These are phyloP conservation scores for Tor tambroides DNA, from an alignment of 2,113 vertebrate species.

Conservation along the genomic window DNA sequence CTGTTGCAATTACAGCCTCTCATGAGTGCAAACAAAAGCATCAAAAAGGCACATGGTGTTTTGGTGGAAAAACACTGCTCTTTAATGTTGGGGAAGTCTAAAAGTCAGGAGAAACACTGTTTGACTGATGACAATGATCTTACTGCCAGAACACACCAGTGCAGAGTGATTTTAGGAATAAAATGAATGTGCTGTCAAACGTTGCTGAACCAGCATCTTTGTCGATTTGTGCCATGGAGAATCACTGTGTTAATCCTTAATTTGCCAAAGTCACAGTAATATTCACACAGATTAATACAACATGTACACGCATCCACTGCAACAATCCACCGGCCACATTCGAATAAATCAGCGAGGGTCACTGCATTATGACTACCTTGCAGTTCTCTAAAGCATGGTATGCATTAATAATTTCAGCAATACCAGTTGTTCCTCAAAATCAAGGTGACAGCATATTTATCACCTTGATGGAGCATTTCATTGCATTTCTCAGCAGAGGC, in stretches of 20 bases:
- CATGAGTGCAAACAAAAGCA: slow-evolving; percentile 22
- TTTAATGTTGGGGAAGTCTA: not conserved
- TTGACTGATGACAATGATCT: slow-evolving; percentile 31
- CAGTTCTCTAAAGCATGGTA: slow-evolving; percentile 11
- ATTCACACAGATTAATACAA: slow-evolving; percentile 11
- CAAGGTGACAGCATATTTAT: slow-evolving; percentile 10
- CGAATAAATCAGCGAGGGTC: slow-evolving; percentile 21
- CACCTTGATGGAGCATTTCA: not conserved
- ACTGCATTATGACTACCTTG: slow-evolving; percentile 13
- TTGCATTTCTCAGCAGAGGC: slow-evolving; percentile 13
- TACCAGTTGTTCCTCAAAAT: slow-evolving; percentile 30
- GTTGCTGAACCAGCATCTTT: slow-evolving; percentile 24
- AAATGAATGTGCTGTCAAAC: slow-evolving; percentile 23
- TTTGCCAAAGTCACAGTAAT: slow-evolving; percentile 11
- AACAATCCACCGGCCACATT: slow-evolving; percentile 5
- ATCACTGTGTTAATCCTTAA: slow-evolving; percentile 14
- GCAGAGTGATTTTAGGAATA: slow-evolving; percentile 28
- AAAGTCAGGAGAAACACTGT: not conserved
- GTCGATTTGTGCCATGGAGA: slow-evolving; percentile 2
- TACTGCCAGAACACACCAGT: slow-evolving; percentile 1
- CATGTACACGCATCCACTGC: not conserved
- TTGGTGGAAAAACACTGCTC: not conserved
- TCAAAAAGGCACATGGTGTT: slow-evolving; percentile 40
- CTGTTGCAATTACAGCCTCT: slow-evolving; percentile 30
- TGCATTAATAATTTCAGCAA: slow-evolving; percentile 30